Percentiles rank a stretch among this genome's conserved stretches.
Evolutionary conservation across 1,140 invertebrate species (phyloP).

Genomic region (Drosophila micromelanica): DNA sequence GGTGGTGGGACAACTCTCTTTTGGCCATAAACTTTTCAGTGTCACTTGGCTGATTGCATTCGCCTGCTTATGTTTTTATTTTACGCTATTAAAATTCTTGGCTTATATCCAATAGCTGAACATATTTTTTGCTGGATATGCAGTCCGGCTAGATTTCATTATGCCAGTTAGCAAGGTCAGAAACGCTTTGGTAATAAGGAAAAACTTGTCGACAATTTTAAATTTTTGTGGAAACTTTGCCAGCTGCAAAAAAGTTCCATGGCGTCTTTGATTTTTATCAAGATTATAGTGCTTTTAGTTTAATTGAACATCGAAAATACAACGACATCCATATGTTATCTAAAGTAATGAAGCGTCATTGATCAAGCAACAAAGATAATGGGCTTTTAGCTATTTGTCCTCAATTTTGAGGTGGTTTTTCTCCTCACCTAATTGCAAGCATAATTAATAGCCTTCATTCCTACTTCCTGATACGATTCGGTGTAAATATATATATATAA

Average conservation of each 20-base stretch:
- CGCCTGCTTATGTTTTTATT: constrained; percentile 33
- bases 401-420: constrained; percentile 47
- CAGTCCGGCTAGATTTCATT: constrained; percentile 53
- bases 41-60: constrained; percentile 71
- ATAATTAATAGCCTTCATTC: constrained; percentile 61
- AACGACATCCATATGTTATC: background rate
- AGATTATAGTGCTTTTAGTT: constrained; percentile 57
- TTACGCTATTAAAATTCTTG: constrained; percentile 60
- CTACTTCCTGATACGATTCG: constrained; percentile 49
- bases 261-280: constrained; percentile 18
- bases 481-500: background rate
- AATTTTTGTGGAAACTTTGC: constrained; percentile 35
- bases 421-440: constrained; percentile 34
- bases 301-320: constrained; percentile 50
- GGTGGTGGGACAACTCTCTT: constrained; percentile 19
- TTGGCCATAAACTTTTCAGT: constrained; percentile 53
- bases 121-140: constrained; percentile 43
- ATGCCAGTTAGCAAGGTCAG: constrained; percentile 57
- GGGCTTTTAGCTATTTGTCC: constrained; percentile 28
- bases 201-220: constrained; percentile 63
- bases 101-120: constrained; percentile 64
- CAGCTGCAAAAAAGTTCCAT: constrained; percentile 34
- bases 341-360: constrained; percentile 54
- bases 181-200: constrained; percentile 11
- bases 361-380: constrained; percentile 38